These are phyloP conservation scores for Monodelphis domestica DNA, from an alignment of 2,797 vertebrate genomes.

Conservation along the genomic window DNA sequence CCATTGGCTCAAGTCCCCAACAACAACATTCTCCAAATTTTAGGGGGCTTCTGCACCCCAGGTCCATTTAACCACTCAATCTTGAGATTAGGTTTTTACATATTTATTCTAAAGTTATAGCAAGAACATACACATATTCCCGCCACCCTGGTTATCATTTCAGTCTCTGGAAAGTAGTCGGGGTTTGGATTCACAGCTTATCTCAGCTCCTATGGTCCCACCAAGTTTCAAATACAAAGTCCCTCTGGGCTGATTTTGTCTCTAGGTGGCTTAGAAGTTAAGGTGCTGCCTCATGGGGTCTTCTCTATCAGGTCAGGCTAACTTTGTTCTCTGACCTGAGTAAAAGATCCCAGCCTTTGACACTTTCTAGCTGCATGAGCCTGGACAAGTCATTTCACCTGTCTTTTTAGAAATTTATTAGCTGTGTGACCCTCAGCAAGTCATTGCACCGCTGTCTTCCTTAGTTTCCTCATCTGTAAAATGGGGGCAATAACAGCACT, in stretches of 20 bases:
- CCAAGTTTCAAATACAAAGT: neutral
- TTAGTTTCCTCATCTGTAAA: neutral
- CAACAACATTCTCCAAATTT: neutral
- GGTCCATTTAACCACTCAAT: neutral
- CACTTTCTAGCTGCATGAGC: neutral
- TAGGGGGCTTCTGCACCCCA: neutral
- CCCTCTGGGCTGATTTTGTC: neutral
- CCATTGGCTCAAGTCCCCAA: neutral
- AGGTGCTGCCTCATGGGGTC: neutral
- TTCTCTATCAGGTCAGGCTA: neutral
- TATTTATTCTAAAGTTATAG: neutral
- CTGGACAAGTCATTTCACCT: neutral
- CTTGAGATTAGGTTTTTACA: neutral
- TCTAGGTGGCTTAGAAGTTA: neutral
- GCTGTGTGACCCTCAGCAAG: neutral
- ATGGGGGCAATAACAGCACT: neutral
- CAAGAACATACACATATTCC: neutral
- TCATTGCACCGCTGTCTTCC: neutral
- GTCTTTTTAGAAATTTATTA: neutral
- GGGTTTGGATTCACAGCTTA: neutral
- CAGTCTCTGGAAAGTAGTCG: neutral
- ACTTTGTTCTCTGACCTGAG: neutral
- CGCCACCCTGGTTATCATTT: neutral
- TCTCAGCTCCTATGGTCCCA: neutral
- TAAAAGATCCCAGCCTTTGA: neutral